phyloP scores from a whole-genome alignment of 2,113 vertebrate species.

The Craseonycteris thonglongyai region DNA sequence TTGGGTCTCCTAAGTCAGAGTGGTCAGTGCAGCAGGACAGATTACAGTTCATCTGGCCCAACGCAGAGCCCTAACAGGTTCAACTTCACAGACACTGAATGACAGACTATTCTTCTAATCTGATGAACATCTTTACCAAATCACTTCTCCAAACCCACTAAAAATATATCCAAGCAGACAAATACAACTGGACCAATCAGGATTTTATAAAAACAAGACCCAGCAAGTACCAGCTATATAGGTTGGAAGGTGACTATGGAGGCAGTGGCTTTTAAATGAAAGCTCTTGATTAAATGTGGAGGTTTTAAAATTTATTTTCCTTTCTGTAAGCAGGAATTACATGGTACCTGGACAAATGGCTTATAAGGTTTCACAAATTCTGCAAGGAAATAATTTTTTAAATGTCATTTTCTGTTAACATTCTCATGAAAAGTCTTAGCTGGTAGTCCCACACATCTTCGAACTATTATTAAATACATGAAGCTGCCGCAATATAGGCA shows the following conservation, averaged over 20 bases:
- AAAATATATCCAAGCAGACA: neutral
- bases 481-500: neutral
- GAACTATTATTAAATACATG: neutral
- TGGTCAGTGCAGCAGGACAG: neutral
- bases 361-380: slow-evolving; percentile 31
- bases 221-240: neutral
- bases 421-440: neutral
- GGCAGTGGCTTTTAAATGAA: slow-evolving; percentile 25
- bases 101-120: neutral
- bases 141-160: neutral
- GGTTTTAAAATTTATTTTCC: slow-evolving; percentile 36
- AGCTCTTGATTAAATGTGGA: neutral
- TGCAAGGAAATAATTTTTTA: slow-evolving; percentile 21
- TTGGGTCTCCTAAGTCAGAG: neutral
- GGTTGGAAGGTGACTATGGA: neutral
- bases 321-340: slow-evolving; percentile 27
- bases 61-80: neutral
- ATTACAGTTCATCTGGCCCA: neutral
- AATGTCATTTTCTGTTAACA: slow-evolving; percentile 34
- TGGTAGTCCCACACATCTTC: neutral
- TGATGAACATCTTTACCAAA: neutral
- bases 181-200: neutral
- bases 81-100: neutral
- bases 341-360: slow-evolving; percentile 1
- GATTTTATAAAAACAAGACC: neutral